Evolutionary conservation across 2,797 vertebrate genomes (phyloP), one percentile per base, ranked within the genome.

Genomic region (Acanthurus leucopareius): DNA sequence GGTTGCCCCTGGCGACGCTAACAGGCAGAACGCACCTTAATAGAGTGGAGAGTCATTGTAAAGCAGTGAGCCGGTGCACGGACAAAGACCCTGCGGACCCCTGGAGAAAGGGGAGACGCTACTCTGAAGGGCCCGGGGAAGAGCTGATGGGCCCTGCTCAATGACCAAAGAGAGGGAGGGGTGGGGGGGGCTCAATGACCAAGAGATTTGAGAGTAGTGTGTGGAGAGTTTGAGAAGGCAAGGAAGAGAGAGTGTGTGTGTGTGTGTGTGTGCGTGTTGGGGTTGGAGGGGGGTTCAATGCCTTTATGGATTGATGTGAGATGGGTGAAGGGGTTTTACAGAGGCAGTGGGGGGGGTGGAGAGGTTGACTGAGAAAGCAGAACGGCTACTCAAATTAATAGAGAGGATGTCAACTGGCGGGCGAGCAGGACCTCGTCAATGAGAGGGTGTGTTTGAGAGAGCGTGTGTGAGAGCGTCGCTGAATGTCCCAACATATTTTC

Each of bases 11-110:
- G 96, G 97, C 96, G 95, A 99, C 97, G 94, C 97, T 99, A 98
- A 99, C 98, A 99, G 97, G 97, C 98, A 99, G 97, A 99, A 98
- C 97, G 97, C 96, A 97, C 97, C 97, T 99, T 99, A 98, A 99
- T 99, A 98, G 97, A 99, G 97, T 99, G 97, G 96, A 97, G 96
- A 97, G 97, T 98, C 97, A 99, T 99, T 99, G 97, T 99, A 96
- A 99, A 98, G 97, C 97, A 98, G 96, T 98, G 97, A 98, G 97
- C 96, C 96, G 94, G 95, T 93, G 89, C 90, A 81, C 66, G 85
- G 93, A 96, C 97, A 97, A 96, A 96, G 96, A 97, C 96, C 97
- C 96, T 92, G 95, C 82, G 84, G 93, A 96, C 94, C 95, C 90
- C 95, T 94, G 94, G 95, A 97, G 97, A 95, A 95, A 95, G 91